Evolutionary conservation across 2,797 vertebrate genomes (phyloP), one percentile per base, ranked within the genome.

Genomic region (Leptatherina wallacei): DNA sequence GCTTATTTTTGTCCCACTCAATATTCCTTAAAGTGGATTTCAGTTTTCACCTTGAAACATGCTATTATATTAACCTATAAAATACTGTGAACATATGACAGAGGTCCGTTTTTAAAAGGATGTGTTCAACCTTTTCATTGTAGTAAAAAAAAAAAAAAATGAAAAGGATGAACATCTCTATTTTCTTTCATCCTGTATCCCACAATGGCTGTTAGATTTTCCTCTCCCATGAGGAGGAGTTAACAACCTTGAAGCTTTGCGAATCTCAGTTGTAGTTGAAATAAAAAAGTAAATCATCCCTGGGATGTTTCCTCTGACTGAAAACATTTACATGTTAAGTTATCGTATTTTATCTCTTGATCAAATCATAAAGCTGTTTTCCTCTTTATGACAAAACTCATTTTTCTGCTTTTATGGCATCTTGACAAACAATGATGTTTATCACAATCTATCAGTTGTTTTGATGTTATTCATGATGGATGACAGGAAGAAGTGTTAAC

Each of bases 201-300:
- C 77, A 79, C 76, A 87, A 87, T 84, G 82, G 73, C 76, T 85
- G 84, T 80, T 90, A 71, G 84, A 83, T 87, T 87, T 80, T 59
- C 65, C 76, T 80, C 67, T 79, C 78, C 84, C 80, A 77, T 42
- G 74, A 89, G 85, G 87, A 86, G 80, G 83, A 80, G 80, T 87
- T 87, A 89, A 90, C 89, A 89, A 90, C 92, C 88, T 89, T 88
- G 86, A 91, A 86, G 86, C 83, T 87, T 85, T 89, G 90, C 86
- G 90, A 91, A 88, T 85, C 90, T 90, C 83, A 75, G 77, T 58
- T 24, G 51, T 82, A 92, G 64, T 61, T 78, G 75, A 77, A 88
- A 87, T 82, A 83, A 88, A 88, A 86, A 90, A 82, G 71, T 63
- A 86, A 75, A 90, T 90, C 89, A 91, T 89, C 83, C 90, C 85